Conservation (phyloP, 1,140 invertebrate species). For the Achroia grisella region DNA sequence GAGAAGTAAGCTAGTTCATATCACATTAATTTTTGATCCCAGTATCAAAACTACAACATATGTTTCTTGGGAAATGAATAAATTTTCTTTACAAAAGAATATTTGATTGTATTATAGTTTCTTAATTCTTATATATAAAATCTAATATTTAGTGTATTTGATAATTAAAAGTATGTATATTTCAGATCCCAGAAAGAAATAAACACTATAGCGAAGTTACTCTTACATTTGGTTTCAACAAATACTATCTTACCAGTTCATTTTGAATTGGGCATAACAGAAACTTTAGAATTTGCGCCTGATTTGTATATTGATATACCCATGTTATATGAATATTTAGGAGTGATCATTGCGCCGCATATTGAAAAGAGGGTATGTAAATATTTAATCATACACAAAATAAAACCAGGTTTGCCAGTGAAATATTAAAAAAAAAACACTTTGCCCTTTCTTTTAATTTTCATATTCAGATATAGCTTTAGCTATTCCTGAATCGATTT, state of each 20-base stretch:
- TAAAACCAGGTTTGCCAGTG: background rate
- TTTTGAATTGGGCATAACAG: slow-evolving; percentile 43
- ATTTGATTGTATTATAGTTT: too few relatives aligned
- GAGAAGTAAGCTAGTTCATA: slow-evolving; percentile 38
- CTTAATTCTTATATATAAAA: too few relatives aligned
- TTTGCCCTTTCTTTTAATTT: too few relatives aligned
- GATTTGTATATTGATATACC: slow-evolving; percentile 62
- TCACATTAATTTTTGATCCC: too few relatives aligned
- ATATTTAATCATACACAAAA: too few relatives aligned
- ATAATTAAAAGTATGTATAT: slow-evolving; percentile 4
- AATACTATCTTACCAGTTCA: slow-evolving; percentile 42
- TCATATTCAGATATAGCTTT: too few relatives aligned
- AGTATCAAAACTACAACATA: too few relatives aligned
- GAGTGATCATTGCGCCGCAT: slow-evolving; percentile 47
- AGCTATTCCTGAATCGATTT: too few relatives aligned
- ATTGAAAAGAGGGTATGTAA: slow-evolving; percentile 55
- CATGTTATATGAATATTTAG: slow-evolving; percentile 58
- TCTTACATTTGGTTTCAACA: slow-evolving; percentile 36
- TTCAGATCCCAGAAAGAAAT: slow-evolving; percentile 45
- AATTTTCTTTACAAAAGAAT: too few relatives aligned
- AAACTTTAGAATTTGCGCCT: slow-evolving; percentile 48
- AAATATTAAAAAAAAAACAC: background rate
- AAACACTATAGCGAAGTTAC: slow-evolving; percentile 31
- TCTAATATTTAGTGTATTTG: too few relatives aligned
- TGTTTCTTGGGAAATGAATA: too few relatives aligned